phyloP scores from a whole-genome alignment of 2,888 invertebrate genomes.

The Oxycera nigricornis region DNA sequence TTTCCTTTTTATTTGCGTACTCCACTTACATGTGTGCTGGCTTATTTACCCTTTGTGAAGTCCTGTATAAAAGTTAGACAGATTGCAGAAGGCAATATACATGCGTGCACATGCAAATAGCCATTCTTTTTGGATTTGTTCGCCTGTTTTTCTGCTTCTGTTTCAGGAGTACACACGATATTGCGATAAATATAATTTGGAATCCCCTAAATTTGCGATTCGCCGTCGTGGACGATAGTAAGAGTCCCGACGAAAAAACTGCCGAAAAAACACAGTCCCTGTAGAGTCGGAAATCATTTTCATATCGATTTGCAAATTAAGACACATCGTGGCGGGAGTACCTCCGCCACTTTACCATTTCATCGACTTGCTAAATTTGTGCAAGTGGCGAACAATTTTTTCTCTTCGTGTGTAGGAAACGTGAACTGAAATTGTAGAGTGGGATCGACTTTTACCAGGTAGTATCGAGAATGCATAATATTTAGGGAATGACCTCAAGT shows the following conservation, averaged over 20 bases:
- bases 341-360: neutral
- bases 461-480: too few species aligned
- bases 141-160: slow-evolving; percentile 18
- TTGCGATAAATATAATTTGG: slow-evolving; percentile 40
- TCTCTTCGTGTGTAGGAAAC: neutral
- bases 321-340: neutral
- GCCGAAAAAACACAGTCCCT: neutral
- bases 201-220: neutral
- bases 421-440: too few species aligned
- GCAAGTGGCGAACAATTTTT: slow-evolving; percentile 5
- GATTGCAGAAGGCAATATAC: neutral
- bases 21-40: too few species aligned
- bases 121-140: neutral
- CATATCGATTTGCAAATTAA: slow-evolving; percentile 36
- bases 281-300: slow-evolving; percentile 16
- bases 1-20: neutral
- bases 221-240: neutral
- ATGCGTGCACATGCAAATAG: neutral
- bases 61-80: neutral
- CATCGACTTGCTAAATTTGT: slow-evolving; percentile 6
- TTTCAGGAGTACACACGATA: slow-evolving; percentile 26
- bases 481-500: too few species aligned
- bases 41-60: too few species aligned
- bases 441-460: too few species aligned
- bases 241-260: neutral